Percentiles rank a stretch among this genome's conserved stretches.
Evolutionary conservation across 1,140 invertebrate species (phyloP).

Genomic region (Lordiphosa mommai): DNA sequence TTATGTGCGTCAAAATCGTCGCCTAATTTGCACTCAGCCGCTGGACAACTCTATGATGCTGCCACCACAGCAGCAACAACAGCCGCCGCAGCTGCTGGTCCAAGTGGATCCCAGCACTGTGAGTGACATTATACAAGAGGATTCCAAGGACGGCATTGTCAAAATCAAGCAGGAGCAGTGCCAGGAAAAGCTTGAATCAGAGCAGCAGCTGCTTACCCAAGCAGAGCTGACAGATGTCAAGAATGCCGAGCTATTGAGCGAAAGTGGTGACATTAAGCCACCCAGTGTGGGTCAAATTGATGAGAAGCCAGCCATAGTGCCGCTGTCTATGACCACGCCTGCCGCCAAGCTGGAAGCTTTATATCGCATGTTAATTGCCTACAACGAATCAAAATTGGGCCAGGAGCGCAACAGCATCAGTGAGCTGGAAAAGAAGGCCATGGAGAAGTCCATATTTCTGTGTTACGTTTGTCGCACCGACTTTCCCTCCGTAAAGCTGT

Average conservation of each 20-base stretch:
- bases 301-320: slow-evolving; percentile 39
- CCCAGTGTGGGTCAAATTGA: slow-evolving; percentile 39
- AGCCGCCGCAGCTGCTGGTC: slow-evolving; percentile 19
- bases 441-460: slow-evolving; percentile 75
- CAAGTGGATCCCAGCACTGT: slow-evolving; percentile 4
- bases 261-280: slow-evolving; percentile 47
- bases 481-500: slow-evolving; percentile 80
- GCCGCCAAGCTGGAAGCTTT: slow-evolving; percentile 66
- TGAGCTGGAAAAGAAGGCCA: slow-evolving; percentile 68
- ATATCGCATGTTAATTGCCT: slow-evolving; percentile 71
- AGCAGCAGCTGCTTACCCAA: slow-evolving; percentile 35
- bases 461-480: slow-evolving; percentile 83
- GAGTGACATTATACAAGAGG: slow-evolving; percentile 29
- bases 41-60: slow-evolving; percentile 13
- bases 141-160: slow-evolving; percentile 68
- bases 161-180: slow-evolving; percentile 74
- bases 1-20: slow-evolving; percentile 73
- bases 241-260: slow-evolving; percentile 39
- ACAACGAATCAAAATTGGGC: slow-evolving; percentile 71
- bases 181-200: slow-evolving; percentile 39
- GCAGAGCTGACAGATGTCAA: slow-evolving; percentile 55
- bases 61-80: slow-evolving; percentile 24
- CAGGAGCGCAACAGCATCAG: slow-evolving; percentile 66
- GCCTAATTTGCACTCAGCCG: slow-evolving; percentile 64
- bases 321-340: slow-evolving; percentile 60